phyloP scores from a whole-genome alignment of 2,113 vertebrate species.

The Globicephala melas region DNA sequence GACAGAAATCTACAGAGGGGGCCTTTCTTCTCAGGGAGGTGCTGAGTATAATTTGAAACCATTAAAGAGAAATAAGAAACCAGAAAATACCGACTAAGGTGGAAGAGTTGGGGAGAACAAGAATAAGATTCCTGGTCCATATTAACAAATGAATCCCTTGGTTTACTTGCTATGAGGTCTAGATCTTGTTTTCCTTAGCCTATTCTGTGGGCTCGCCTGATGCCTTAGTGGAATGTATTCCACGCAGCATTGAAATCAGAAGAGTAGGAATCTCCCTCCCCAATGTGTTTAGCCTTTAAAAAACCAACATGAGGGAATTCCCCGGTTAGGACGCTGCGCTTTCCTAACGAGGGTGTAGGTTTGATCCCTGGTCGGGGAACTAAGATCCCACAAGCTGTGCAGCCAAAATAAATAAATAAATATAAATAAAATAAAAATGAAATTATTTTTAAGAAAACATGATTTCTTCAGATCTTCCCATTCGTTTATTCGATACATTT shows the following conservation, averaged over 20 bases:
- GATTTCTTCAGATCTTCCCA: not conserved
- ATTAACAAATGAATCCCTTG: not conserved
- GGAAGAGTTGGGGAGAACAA: not conserved
- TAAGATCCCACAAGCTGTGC: too few species aligned
- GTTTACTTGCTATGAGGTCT: not conserved
- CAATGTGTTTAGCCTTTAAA: not conserved
- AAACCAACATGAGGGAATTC: too few species aligned
- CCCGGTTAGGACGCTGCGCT: too few species aligned
- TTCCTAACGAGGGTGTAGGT: too few species aligned
- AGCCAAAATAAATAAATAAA: too few species aligned
- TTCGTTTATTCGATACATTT: not conserved
- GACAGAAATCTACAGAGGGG: not conserved
- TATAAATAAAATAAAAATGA: too few species aligned
- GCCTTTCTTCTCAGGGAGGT: not conserved
- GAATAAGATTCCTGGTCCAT: not conserved
- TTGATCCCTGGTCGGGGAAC: too few species aligned
- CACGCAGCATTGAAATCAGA: not conserved
- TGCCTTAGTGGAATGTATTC: not conserved
- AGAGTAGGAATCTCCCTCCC: not conserved
- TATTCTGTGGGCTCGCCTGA: accelerated
- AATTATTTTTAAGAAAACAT: too few species aligned
- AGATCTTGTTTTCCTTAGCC: not conserved
- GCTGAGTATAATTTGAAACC: not conserved
- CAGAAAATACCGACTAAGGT: not conserved
- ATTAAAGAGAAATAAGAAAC: not conserved